Evolutionary conservation across 2,888 invertebrate genomes (phyloP).

Genomic region (Mythimna impura): DNA sequence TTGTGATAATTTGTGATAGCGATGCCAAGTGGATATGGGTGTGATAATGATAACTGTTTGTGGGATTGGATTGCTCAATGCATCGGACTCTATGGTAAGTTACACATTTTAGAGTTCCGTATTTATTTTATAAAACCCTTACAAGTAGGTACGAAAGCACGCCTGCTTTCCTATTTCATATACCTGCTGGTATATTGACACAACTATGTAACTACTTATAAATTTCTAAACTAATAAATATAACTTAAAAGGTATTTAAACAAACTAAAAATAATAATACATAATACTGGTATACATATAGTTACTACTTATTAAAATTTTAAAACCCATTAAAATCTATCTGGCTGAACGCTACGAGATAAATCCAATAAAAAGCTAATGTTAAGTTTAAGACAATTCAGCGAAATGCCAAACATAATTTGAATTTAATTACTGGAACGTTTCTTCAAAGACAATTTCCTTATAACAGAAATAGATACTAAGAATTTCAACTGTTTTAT

Average conservation of each 20-base stretch:
- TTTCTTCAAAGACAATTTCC: constrained; percentile 10
- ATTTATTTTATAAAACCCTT: constrained; percentile 3
- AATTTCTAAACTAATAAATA: no score
- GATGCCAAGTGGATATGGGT: constrained; percentile 85
- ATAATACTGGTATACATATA: no score
- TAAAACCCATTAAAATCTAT: constrained; percentile 12
- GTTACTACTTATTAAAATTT: constrained; percentile 10
- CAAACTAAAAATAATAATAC: no score
- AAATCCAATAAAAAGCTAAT: not conserved
- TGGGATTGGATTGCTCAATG: constrained; percentile 87
- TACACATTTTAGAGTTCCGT: constrained; percentile 13
- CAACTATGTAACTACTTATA: no score
- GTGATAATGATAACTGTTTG: constrained; percentile 85
- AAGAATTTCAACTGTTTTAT: not conserved
- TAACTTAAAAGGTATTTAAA: no score
- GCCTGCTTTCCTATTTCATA: no score
- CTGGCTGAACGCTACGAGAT: not conserved
- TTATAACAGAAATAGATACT: constrained; percentile 11
- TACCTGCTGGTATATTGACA: no score
- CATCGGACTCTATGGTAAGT: constrained; percentile 82
- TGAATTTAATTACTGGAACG: constrained; percentile 23
- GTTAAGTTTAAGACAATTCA: constrained; percentile 18
- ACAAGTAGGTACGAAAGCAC: not conserved
- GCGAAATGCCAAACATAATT: constrained; percentile 2
- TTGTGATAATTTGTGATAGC: constrained; percentile 84